A percentile compares a stretch with the other conserved stretches of the same genome.
phyloP scores from a whole-genome alignment of 2,797 vertebrate genomes.

The Coregonus ussuriensis region DNA sequence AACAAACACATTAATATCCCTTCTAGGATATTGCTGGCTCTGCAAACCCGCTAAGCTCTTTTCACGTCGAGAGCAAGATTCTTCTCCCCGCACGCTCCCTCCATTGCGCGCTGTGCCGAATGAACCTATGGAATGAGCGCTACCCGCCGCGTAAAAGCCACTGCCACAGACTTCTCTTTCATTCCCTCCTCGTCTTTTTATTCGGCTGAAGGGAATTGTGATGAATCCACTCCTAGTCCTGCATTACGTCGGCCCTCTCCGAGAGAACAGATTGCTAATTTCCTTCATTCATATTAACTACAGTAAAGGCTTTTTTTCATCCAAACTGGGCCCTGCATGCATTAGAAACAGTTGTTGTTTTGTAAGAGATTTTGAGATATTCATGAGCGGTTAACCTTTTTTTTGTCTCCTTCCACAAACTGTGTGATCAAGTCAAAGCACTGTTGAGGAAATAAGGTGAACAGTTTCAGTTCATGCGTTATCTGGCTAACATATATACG shows the following conservation, averaged over 20 bases:
- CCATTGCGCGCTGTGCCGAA: slow-evolving; percentile 6
- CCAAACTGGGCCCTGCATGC: neutral
- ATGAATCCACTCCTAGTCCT: slow-evolving; percentile 60
- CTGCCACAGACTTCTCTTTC: slow-evolving; percentile 38
- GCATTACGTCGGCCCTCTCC: slow-evolving; percentile 43
- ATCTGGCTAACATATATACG: slow-evolving; percentile 29
- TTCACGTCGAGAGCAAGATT: slow-evolving; percentile 50
- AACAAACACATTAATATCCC: slow-evolving; percentile 56
- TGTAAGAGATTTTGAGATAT: slow-evolving; percentile 8
- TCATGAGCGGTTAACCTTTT: slow-evolving; percentile 7
- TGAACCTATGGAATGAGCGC: slow-evolving; percentile 30
- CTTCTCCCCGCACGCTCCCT: too few species aligned
- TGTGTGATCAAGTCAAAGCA: slow-evolving; percentile 3
- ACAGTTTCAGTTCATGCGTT: slow-evolving; percentile 8
- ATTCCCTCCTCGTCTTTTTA: slow-evolving; percentile 23
- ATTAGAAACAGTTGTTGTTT: slow-evolving; percentile 25
- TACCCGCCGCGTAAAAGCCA: slow-evolving; percentile 50
- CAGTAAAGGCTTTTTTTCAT: neutral
- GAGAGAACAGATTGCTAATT: slow-evolving; percentile 59
- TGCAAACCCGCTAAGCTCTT: slow-evolving; percentile 69
- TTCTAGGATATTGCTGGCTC: slow-evolving; percentile 57
- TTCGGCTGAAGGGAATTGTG: slow-evolving; percentile 61
- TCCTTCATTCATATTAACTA: slow-evolving; percentile 56
- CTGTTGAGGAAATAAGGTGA: neutral
- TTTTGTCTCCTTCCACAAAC: slow-evolving; percentile 4